Evolutionary conservation across 1,140 invertebrate species (phyloP).

Genomic region (Ceratosolen fusciceps): DNA sequence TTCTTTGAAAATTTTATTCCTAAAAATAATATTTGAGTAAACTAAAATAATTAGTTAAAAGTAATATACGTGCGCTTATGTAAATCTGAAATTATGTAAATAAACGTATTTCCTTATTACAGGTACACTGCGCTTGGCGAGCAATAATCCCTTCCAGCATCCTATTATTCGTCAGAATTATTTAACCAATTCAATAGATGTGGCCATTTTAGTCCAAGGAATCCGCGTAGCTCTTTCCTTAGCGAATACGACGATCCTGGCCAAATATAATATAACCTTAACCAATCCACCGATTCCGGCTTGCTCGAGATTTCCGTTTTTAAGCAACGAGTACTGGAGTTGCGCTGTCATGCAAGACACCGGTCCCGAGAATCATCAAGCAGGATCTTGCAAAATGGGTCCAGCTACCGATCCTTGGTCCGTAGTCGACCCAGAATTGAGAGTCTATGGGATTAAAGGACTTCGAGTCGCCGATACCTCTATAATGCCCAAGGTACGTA

Average conservation of each 20-base stretch:
- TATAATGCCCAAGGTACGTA: constrained; percentile 72
- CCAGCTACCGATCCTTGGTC: constrained; percentile 76
- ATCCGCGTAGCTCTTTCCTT: constrained; percentile 68
- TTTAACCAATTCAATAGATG: constrained; percentile 68
- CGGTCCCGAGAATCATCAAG: constrained; percentile 88
- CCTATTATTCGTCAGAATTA: constrained; percentile 77
- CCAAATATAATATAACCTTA: constrained; percentile 69
- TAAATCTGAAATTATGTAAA: too few species aligned
- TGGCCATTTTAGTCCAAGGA: constrained; percentile 68
- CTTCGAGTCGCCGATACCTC: constrained; percentile 74
- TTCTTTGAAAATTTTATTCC: too few species aligned
- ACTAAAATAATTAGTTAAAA: too few species aligned
- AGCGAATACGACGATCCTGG: constrained; percentile 66
- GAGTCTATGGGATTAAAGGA: constrained; percentile 70
- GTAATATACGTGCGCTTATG: too few species aligned
- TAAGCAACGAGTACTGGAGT: constrained; percentile 82
- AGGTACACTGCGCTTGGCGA: constrained; percentile 66
- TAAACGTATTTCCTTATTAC: too few species aligned
- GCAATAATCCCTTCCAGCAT: constrained; percentile 73
- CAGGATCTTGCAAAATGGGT: constrained; percentile 87
- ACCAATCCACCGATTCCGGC: constrained; percentile 65
- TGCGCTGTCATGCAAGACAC: constrained; percentile 83
- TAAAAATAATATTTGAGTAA: too few species aligned
- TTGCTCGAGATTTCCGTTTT: constrained; percentile 76
- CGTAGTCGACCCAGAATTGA: constrained; percentile 80